phyloP scores from a whole-genome alignment of 2,113 vertebrate species.

The Pelmatolapia mariae region DNA sequence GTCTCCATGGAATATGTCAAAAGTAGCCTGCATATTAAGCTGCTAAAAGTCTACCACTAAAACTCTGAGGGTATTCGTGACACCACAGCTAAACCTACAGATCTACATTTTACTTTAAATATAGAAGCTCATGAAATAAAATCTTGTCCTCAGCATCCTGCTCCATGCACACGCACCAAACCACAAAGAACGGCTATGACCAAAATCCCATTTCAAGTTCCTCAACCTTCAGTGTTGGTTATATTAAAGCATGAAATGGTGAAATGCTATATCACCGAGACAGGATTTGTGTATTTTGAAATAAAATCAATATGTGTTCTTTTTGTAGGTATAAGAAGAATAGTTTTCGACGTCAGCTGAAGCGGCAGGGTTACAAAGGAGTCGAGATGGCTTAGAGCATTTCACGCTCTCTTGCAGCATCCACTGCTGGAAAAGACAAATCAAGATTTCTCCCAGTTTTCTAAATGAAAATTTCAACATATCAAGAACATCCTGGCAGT shows the following conservation, averaged over 20 bases:
- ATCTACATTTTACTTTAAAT: background rate
- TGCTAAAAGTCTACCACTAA: background rate
- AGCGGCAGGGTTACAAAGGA: conserved; percentile 23
- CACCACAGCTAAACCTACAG: background rate
- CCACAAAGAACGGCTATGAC: background rate
- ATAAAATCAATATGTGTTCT: background rate
- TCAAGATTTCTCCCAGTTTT: background rate
- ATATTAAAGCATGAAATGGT: background rate
- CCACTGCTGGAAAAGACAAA: background rate
- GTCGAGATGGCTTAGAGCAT: background rate
- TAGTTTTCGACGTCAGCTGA: conserved; percentile 11
- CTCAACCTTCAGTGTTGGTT: background rate
- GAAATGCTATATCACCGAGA: background rate
- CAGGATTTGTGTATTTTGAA: background rate
- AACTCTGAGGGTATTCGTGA: background rate
- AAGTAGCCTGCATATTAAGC: background rate
- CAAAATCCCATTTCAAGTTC: background rate
- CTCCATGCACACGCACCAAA: background rate
- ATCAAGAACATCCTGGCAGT: background rate
- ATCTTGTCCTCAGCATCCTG: background rate
- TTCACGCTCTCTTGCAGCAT: background rate
- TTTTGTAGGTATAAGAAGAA: conserved; percentile 51
- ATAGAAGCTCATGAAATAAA: background rate
- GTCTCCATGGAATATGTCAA: background rate
- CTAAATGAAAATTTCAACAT: background rate